Evolutionary conservation across 2,888 invertebrate species (phyloP), one percentile per base, ranked within the genome.

Genomic region (Polydrusus tereticollis): DNA sequence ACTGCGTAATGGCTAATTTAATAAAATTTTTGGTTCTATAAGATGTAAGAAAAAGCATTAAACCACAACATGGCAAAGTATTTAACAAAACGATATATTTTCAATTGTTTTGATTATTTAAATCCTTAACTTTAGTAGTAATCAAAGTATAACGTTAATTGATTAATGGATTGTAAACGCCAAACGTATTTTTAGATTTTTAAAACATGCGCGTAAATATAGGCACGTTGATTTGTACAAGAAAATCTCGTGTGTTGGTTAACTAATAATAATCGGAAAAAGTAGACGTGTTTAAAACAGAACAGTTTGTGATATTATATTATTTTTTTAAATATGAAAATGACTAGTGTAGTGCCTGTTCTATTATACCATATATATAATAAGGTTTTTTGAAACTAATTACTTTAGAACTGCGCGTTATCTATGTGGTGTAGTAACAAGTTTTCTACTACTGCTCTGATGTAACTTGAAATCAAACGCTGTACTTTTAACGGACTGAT

Each of bases 131-230:
- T 58, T 58, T 21, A 0, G 7, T 5, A 5, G 14, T 6, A 41
- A 12, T 8, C 6, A 21, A 38, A 23, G 18, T 29, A n/a, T 26
- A 41, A 20, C 21, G 21, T 16, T 59, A 26, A 38, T 16, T 41
- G 23, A 59, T 43, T 43, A 59, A 59, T 59, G 41, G 8, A 43
- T 41, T 57, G 43, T 45, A 66, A 66, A 41, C 66, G 23, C n/a
- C n/a, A 43, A 57, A 33, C 12, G 43, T 66, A 66, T 66, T 66
- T 66, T 66, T 66, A 66, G 66, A 8, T 36, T 36, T 33, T 47
- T 7, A 10, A 33, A 36, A 50, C 47, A 47, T 29, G 63, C 29
- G 43, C n/a, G 43, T 23, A 43, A 26, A 23, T 59, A 43, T 16
- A 59, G n/a, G 14, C 10, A 36, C 41, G 20, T 14, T 33, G 41